Base-by-base conservation (phyloP, 2,888 invertebrate genomes). In the Cryptus armator region DNA sequence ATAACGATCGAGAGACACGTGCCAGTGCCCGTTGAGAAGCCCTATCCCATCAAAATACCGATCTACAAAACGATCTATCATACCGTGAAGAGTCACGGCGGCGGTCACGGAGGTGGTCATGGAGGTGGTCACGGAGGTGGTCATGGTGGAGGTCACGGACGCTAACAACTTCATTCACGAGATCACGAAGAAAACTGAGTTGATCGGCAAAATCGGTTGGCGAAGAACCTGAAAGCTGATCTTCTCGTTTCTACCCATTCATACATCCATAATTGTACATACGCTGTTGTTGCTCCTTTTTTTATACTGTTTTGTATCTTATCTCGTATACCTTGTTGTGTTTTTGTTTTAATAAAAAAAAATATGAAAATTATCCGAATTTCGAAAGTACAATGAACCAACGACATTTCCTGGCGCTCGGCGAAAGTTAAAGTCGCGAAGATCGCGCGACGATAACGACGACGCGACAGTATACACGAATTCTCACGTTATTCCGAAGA, bases 41-140 rank as follows among this genome's bases (percentile, higher is more conserved):
- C 96, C 0, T 94, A 96, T 56, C 96, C 96, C 0, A 96, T 96
- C 85, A 96, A 96, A 90, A 96, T 96, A 43, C 96, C 96, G 0
- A 96, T 96, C 2, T 96, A 96, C 91, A 96, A 96, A 93, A 96
- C 96, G 56, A 95, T 97, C 81, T 96, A 96, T 89, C 96, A 97
- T 89, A 96, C 96, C 75, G 95, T 96, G 87, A 96, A 96, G 91
- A 88, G 90, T 70, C 83, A 85, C 56, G 24, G 24, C 24, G 24
- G 24, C 24, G 81, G 77, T 37, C 72, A 72, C n/a, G 29, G 71
- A 3, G 19, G 24, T 29, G 29, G 74, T 48, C 70, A 78, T 19
- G 81, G 81, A 24, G 24, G 24, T 5, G 76, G 81, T 53, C 84
- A 81, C 46, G 79, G 79, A n/a, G n/a, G n/a, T 10, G 48, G 56